Conservation (phyloP, 2,113 vertebrate species). For the Dicrurus megarhynchus region DNA sequence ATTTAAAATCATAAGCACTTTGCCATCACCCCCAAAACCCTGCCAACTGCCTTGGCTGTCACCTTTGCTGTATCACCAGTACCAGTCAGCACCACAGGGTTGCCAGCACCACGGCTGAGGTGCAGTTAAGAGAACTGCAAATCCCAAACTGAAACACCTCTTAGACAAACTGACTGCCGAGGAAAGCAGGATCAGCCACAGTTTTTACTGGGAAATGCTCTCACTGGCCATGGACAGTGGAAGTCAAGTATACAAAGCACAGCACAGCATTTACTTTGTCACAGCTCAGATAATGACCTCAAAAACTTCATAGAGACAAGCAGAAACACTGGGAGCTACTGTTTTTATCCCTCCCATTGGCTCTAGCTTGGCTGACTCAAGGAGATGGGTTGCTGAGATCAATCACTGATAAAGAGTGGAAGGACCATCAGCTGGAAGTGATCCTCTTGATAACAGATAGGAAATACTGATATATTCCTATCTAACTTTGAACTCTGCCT, state of each 20-base stretch:
- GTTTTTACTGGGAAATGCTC: not conserved
- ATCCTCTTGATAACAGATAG: not conserved
- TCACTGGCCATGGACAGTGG: not conserved
- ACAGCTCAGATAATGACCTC: not conserved
- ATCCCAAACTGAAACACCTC: not conserved
- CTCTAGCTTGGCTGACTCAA: not conserved
- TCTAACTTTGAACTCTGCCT: not conserved
- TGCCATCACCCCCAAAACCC: not conserved
- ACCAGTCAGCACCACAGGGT: not conserved
- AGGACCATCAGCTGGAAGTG: not conserved
- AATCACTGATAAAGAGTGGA: not conserved
- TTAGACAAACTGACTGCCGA: not conserved
- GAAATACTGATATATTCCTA: not conserved
- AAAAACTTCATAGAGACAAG: not conserved
- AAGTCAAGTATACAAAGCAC: not conserved
- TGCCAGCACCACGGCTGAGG: not conserved
- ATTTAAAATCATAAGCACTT: not conserved
- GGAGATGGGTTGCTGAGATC: not conserved
- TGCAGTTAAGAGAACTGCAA: not conserved
- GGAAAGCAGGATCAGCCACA: not conserved
- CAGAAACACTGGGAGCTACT: not conserved
- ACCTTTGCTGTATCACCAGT: not conserved
- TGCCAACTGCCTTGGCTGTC: not conserved
- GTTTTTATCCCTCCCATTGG: not conserved
- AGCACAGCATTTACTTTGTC: not conserved